Evolutionary conservation across 2,113 vertebrate genomes (phyloP).

Genomic region (Scomber scombrus): DNA sequence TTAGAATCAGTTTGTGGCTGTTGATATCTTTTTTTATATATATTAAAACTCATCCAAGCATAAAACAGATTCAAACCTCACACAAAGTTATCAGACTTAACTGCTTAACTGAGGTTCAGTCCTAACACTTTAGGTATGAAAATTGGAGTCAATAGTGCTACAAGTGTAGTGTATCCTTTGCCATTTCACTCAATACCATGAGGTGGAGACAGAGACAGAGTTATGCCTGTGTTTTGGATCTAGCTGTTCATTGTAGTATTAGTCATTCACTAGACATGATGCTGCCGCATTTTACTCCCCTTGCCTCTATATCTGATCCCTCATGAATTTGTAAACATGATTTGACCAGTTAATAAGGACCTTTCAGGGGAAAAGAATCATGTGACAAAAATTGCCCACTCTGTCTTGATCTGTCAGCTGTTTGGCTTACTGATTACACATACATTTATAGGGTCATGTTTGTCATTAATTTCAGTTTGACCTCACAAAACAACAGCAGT

Average conservation of each 20-base stretch:
- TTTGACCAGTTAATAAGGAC: conserved; percentile 74
- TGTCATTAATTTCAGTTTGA: conserved; percentile 78
- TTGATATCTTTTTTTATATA: conserved; percentile 1
- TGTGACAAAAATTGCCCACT: conserved; percentile 55
- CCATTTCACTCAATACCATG: conserved; percentile 63
- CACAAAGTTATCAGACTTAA: conserved; percentile 12
- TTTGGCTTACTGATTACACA: conserved; percentile 72
- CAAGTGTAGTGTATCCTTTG: conserved; percentile 15
- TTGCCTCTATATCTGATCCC: conserved; percentile 53
- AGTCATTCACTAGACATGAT: conserved; percentile 60
- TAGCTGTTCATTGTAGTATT: conserved; percentile 46
- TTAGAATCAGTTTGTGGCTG: neutral
- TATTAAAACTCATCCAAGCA: conserved; percentile 2
- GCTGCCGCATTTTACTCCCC: conserved; percentile 56
- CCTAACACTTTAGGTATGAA: neutral
- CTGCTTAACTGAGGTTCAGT: conserved; percentile 1
- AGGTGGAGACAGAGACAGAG: conserved; percentile 85
- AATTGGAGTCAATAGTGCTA: neutral
- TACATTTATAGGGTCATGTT: conserved; percentile 76
- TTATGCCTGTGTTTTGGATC: conserved; percentile 57
- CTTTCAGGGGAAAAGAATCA: conserved; percentile 52
- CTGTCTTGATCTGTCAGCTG: conserved; percentile 64
- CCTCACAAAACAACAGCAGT: conserved; percentile 80
- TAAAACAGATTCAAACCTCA: conserved; percentile 5
- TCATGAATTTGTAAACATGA: conserved; percentile 77